These are phyloP conservation scores for Orthosia cruda DNA, from an alignment of 2,888 invertebrate genomes.

Conservation along the genomic window DNA sequence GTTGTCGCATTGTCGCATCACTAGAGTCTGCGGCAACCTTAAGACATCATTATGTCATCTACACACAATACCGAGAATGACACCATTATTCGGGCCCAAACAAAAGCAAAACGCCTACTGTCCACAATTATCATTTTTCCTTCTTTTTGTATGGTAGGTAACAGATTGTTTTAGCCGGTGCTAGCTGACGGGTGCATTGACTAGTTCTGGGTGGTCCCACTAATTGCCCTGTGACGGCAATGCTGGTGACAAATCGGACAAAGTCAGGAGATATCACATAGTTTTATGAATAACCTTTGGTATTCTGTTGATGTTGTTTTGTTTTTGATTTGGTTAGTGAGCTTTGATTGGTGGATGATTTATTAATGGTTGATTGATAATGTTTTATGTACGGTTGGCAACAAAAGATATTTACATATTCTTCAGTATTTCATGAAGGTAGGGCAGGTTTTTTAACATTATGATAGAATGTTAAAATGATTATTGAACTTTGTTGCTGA, in stretches of 20 bases:
- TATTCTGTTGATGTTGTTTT: conserved; percentile 47
- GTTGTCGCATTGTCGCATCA: background rate
- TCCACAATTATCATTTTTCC: conserved; percentile 61
- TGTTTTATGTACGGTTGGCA: background rate
- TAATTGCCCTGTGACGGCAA: conserved; percentile 80
- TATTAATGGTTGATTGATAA: conserved; percentile 5
- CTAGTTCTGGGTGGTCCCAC: conserved; percentile 80
- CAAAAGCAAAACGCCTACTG: conserved; percentile 66
- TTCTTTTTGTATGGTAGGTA: conserved; percentile 67
- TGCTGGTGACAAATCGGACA: conserved; percentile 80
- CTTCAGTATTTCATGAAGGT: no score
- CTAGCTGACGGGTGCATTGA: conserved; percentile 74
- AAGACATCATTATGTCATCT: conserved; percentile 42
- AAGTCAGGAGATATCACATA: conserved; percentile 72
- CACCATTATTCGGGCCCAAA: conserved; percentile 53
- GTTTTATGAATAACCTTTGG: conserved; percentile 70
- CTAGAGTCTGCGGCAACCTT: background rate
- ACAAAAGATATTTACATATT: background rate
- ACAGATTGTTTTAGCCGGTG: conserved; percentile 75
- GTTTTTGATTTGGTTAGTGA: conserved; percentile 38
- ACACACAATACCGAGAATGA: conserved; percentile 59
- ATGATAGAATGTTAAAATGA: background rate
- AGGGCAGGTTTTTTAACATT: background rate
- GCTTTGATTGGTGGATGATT: conserved; percentile 22
- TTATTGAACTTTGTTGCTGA: background rate